phyloP scores from a whole-genome alignment of 2,888 invertebrate genomes.

The Formica aserva region DNA sequence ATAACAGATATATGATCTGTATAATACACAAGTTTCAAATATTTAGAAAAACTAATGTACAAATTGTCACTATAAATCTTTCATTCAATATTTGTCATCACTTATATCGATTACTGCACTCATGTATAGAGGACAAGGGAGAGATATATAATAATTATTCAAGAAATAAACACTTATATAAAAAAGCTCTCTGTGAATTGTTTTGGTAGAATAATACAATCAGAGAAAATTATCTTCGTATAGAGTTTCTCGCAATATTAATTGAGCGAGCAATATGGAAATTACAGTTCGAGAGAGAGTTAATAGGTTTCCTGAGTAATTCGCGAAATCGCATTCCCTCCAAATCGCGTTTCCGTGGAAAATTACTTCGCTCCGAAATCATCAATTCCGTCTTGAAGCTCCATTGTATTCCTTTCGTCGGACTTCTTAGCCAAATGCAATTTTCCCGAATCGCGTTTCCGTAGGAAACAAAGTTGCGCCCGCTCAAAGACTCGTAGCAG shows the following conservation, averaged over 20 bases:
- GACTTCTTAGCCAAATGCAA: constrained; percentile 45
- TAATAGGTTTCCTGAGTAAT: constrained; percentile 39
- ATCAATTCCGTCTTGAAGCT: constrained; percentile 26
- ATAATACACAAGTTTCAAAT: neutral
- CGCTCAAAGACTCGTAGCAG: constrained; percentile 16
- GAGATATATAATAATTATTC: neutral
- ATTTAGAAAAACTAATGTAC: neutral
- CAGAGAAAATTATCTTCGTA: neutral
- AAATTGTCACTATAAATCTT: neutral
- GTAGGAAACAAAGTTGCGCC: constrained; percentile 38
- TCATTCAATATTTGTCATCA: neutral
- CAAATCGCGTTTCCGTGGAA: neutral
- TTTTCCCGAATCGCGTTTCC: constrained; percentile 30
- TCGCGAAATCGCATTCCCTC: constrained; percentile 20
- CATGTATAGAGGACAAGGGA: neutral
- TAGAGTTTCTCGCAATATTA: neutral
- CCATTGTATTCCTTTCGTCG: constrained; percentile 31
- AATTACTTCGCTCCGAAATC: constrained; percentile 32
- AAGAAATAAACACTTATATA: neutral
- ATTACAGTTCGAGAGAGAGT: constrained; percentile 11
- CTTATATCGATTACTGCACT: neutral
- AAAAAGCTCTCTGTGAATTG: neutral
- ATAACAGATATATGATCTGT: neutral
- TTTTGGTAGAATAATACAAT: neutral
- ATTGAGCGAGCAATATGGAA: constrained; percentile 23